phyloP scores from a whole-genome alignment of 2,888 invertebrate genomes.

The Ellobium chinense region DNA sequence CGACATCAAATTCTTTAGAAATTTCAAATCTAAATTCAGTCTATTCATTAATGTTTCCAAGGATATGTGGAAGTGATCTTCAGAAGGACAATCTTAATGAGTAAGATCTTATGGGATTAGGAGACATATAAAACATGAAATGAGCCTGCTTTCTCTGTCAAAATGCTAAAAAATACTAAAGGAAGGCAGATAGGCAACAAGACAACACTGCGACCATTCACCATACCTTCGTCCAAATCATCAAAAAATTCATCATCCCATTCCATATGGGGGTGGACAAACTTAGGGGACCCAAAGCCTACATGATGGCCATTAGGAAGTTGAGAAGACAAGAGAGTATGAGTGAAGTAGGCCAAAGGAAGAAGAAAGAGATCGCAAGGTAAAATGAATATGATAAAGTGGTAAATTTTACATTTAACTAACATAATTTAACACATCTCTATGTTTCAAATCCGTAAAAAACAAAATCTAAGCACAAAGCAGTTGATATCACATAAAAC shows the following conservation, averaged over 20 bases:
- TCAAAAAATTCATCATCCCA: slow-evolving; percentile 78
- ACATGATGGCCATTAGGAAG: slow-evolving; percentile 48
- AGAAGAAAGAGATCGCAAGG: background rate
- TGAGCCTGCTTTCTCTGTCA: background rate
- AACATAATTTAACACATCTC: background rate
- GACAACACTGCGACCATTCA: slow-evolving; percentile 37
- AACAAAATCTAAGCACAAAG: no score
- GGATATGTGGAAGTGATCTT: no score
- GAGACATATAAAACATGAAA: no score
- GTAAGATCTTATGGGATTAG: no score
- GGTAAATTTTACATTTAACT: background rate
- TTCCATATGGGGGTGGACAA: slow-evolving; percentile 73
- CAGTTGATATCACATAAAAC: no score
- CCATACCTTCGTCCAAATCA: slow-evolving; percentile 67
- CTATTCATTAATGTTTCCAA: no score
- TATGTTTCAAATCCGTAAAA: no score
- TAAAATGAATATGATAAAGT: background rate
- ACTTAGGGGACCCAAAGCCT: slow-evolving; percentile 66
- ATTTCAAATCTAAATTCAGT: no score
- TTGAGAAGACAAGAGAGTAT: slow-evolving; percentile 5
- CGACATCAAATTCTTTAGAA: no score
- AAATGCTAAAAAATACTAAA: background rate
- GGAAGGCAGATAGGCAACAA: slow-evolving; percentile 10
- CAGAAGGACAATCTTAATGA: no score
- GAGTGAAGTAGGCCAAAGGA: background rate